A percentile compares a stretch with the other conserved stretches of the same genome.
These are phyloP conservation scores for Gonatopus flavifemur DNA, from an alignment of 1,140 invertebrate genomes.

Conservation along the genomic window DNA sequence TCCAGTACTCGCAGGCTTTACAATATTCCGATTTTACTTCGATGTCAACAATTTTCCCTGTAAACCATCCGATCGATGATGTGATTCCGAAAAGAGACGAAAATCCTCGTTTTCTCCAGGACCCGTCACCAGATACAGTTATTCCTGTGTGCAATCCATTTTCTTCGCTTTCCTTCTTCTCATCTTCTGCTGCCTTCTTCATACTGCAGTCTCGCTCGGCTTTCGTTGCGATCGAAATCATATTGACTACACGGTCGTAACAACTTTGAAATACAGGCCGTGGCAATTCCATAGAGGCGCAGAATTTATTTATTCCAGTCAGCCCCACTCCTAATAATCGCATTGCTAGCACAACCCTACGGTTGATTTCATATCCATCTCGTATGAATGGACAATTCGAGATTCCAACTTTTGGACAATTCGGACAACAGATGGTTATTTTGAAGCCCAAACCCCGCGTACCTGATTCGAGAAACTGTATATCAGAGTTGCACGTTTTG, in stretches of 20 bases:
- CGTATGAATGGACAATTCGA: neutral
- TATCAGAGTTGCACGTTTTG: neutral
- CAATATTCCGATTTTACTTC: neutral
- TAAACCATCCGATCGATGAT: neutral
- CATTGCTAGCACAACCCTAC: neutral
- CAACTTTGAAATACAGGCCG: neutral
- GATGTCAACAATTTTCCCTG: neutral
- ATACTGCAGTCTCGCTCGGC: neutral
- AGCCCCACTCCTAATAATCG: slow-evolving; percentile 2
- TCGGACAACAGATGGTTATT: neutral
- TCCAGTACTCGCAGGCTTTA: neutral
- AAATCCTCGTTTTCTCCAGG: neutral
- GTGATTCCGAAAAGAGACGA: neutral
- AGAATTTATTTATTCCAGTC: neutral
- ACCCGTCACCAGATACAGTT: neutral
- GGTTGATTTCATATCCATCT: neutral
- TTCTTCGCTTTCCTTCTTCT: neutral
- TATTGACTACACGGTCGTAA: neutral
- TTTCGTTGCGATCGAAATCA: neutral
- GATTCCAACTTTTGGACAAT: neutral
- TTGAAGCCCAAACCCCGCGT: neutral
- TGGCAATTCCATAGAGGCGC: neutral
- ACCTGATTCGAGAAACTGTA: neutral
- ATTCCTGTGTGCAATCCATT: neutral
- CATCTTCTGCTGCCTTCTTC: neutral